Conservation (phyloP, 2,888 invertebrate genomes). For the Aplocera efformata region DNA sequence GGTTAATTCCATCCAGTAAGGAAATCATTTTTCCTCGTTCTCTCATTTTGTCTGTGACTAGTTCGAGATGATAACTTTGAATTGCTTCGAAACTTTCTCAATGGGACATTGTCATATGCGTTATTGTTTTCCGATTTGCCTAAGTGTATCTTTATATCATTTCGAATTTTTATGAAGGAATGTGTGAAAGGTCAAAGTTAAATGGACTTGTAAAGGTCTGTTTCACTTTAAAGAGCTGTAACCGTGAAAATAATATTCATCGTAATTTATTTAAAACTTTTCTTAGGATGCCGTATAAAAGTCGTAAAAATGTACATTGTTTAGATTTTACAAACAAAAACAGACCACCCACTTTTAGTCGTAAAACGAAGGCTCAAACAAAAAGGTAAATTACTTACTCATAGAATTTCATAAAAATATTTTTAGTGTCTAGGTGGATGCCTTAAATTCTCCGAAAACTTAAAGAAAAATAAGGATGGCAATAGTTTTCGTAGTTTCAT, state of each 20-base stretch:
- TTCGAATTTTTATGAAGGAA: neutral
- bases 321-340: slow-evolving; percentile 24
- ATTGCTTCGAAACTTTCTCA: slow-evolving; percentile 17
- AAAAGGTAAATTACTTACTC: too few species aligned
- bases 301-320: slow-evolving; percentile 37
- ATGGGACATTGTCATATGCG: slow-evolving; percentile 7
- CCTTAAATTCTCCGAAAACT: slow-evolving; percentile 35
- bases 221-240: slow-evolving; percentile 6
- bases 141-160: too few species aligned
- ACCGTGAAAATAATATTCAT: slow-evolving; percentile 32
- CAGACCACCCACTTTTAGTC: slow-evolving; percentile 16
- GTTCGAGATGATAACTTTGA: slow-evolving; percentile 41
- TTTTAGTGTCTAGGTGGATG: neutral
- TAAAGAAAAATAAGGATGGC: slow-evolving; percentile 66
- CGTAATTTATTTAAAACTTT: slow-evolving; percentile 42
- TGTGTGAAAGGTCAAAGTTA: too few species aligned
- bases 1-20: slow-evolving; percentile 65
- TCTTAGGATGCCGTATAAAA: slow-evolving; percentile 35
- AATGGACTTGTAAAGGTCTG: too few species aligned
- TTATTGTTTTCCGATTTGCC: neutral
- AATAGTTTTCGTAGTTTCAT: slow-evolving; percentile 67
- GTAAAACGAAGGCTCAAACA: neutral
- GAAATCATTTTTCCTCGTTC: slow-evolving; percentile 54
- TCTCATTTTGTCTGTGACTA: slow-evolving; percentile 48
- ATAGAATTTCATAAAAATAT: neutral